Conservation (phyloP, 2,113 vertebrate species). For the Corythornis madagascariensis region DNA sequence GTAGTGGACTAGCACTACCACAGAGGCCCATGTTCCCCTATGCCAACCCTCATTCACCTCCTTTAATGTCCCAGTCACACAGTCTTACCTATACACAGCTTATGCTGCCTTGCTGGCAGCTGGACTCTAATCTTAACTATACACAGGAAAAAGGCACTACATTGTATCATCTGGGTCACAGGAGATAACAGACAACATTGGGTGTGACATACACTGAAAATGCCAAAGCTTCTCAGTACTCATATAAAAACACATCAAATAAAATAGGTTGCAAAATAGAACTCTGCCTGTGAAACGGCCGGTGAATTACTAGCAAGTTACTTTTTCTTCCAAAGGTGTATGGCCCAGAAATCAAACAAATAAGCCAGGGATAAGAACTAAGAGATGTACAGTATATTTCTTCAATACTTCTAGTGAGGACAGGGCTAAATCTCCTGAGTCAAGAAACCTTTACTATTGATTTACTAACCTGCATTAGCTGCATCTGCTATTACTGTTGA, state of each 20-base stretch:
- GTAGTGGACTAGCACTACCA: neutral
- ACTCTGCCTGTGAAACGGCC: neutral
- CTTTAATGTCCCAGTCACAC: neutral
- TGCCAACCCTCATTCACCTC: neutral
- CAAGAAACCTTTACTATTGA: neutral
- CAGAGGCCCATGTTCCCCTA: neutral
- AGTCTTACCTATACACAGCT: neutral
- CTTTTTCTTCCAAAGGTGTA: neutral
- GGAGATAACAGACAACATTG: neutral
- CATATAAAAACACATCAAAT: neutral
- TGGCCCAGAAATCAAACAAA: neutral
- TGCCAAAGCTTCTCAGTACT: neutral
- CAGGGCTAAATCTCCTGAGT: neutral
- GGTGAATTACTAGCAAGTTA: neutral
- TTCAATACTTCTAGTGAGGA: neutral
- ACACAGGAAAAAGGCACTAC: neutral
- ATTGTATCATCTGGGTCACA: conserved; percentile 6
- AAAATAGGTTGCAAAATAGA: neutral
- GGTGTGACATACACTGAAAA: neutral
- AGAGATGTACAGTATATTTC: neutral
- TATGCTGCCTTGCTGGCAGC: neutral
- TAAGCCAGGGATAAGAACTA: neutral
- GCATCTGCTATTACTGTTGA: neutral
- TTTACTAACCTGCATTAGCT: neutral
- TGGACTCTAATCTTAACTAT: neutral